Percentiles rank a stretch among this genome's conserved stretches.
Conservation (phyloP, 1,140 invertebrate genomes). For the Aricia agestis region DNA sequence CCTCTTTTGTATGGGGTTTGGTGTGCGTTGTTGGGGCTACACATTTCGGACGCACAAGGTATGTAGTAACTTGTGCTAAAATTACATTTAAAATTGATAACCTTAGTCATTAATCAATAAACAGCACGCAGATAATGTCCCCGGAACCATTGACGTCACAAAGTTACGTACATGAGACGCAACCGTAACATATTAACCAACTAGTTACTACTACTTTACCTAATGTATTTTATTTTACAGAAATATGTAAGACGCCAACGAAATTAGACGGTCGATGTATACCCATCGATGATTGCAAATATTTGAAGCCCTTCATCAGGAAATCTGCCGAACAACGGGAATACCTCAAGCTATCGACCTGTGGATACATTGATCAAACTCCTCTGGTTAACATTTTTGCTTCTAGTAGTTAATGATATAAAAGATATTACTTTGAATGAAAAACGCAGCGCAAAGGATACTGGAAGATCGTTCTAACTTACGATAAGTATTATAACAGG, state of each 20-base stretch:
- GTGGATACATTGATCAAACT: slow-evolving; percentile 32
- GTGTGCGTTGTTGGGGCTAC: neutral
- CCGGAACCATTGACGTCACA: no score
- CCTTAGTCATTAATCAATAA: no score
- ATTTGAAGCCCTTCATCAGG: slow-evolving; percentile 24
- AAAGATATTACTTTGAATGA: no score
- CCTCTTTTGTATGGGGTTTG: neutral
- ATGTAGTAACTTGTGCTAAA: neutral
- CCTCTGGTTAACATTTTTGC: slow-evolving; percentile 26
- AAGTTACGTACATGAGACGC: no score
- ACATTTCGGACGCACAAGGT: neutral
- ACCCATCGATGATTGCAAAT: slow-evolving; percentile 21
- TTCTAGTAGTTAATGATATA: no score
- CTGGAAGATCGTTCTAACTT: no score
- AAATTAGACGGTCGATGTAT: slow-evolving; percentile 24
- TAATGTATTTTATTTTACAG: neutral
- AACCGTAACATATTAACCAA: no score
- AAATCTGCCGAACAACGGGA: slow-evolving; percentile 22
- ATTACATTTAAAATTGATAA: no score
- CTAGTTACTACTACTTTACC: no score
- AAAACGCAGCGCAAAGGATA: no score
- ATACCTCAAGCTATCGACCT: slow-evolving; percentile 30
- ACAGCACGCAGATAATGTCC: no score
- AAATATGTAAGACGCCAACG: slow-evolving; percentile 23
- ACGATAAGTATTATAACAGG: no score